These are phyloP conservation scores for Ylistrum balloti DNA, from an alignment of 1,140 invertebrate species.

Conservation along the genomic window DNA sequence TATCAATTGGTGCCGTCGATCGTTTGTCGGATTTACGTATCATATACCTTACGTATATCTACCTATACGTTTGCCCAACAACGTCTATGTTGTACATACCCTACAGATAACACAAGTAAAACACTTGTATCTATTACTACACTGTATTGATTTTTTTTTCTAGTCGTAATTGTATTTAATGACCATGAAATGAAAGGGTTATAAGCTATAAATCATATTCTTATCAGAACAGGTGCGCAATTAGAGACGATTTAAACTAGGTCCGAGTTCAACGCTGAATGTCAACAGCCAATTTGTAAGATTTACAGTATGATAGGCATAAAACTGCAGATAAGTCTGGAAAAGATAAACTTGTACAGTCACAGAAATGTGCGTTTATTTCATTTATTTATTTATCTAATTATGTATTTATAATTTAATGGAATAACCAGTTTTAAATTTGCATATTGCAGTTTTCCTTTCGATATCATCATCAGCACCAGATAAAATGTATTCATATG, in stretches of 20 bases:
- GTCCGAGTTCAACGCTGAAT: not conserved
- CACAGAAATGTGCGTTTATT: too few species aligned
- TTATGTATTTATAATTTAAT: too few species aligned
- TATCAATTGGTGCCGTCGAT: too few species aligned
- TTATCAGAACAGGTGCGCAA: conserved; percentile 2
- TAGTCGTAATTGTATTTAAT: not conserved
- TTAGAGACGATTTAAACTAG: not conserved
- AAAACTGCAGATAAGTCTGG: not conserved
- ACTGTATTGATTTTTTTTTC: not conserved
- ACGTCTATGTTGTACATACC: not conserved
- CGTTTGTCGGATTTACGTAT: too few species aligned
- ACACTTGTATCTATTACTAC: not conserved
- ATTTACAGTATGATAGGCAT: not conserved
- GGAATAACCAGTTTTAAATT: too few species aligned
- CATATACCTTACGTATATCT: too few species aligned
- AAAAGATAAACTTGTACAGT: too few species aligned
- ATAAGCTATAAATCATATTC: not conserved
- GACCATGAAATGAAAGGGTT: not conserved
- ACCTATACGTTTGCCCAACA: too few species aligned
- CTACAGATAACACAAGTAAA: not conserved
- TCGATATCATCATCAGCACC: too few species aligned
- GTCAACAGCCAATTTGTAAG: not conserved
- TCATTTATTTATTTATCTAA: too few species aligned
- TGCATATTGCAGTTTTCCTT: too few species aligned
- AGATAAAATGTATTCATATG: too few species aligned